Evolutionary conservation across 2,797 vertebrate species (phyloP).

Genomic region (Hypotaenidia okinawae): DNA sequence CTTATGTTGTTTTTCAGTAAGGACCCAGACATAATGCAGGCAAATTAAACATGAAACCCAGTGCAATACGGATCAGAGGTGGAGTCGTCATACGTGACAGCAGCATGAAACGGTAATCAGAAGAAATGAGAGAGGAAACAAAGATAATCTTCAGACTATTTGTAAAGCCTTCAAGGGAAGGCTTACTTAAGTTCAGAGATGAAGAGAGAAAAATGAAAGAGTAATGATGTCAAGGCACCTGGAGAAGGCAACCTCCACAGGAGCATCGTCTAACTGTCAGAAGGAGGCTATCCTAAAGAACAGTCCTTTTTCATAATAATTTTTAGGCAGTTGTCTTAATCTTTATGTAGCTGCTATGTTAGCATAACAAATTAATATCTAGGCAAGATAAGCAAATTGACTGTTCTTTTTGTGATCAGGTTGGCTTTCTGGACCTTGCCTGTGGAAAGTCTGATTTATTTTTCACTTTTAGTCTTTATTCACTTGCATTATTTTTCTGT

Average conservation of each 20-base stretch:
- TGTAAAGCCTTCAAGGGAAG: neutral
- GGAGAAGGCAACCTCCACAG: neutral
- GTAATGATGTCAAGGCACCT: neutral
- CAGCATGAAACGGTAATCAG: neutral
- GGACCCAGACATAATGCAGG: neutral
- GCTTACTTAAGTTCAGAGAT: neutral
- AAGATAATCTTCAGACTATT: neutral
- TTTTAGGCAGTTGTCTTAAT: neutral
- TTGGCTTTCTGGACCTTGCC: neutral
- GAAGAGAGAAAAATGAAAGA: neutral
- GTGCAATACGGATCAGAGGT: neutral
- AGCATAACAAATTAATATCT: neutral
- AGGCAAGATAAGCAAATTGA: neutral
- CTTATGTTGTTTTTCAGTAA: neutral
- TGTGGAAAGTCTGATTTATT: neutral
- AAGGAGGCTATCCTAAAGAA: neutral
- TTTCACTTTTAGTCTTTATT: constrained; percentile 7
- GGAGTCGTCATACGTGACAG: neutral
- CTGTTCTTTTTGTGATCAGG: neutral
- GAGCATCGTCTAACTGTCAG: neutral
- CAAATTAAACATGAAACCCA: neutral
- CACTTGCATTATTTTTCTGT: neutral
- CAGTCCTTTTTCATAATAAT: neutral
- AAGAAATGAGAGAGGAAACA: neutral
- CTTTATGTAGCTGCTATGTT: neutral